Percentiles rank a stretch among this genome's conserved stretches.
These are phyloP conservation scores for Cotesia vestalis DNA, from an alignment of 1,140 invertebrate species.

Conservation along the genomic window DNA sequence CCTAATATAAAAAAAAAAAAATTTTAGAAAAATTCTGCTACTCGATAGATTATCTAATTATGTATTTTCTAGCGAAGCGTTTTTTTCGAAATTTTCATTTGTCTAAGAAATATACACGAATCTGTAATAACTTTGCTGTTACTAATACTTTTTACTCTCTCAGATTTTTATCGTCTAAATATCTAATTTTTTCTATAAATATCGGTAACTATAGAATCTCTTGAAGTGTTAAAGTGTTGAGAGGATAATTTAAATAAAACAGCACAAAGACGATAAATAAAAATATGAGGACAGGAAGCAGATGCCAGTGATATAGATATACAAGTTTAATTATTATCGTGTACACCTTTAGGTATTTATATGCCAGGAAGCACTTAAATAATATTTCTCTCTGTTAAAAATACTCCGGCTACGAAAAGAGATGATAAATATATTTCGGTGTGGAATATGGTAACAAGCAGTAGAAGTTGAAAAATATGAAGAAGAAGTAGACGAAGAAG, in stretches of 20 bases:
- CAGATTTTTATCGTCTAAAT: too few species aligned
- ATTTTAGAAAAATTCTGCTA: too few species aligned
- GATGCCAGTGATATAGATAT: constrained; percentile 41
- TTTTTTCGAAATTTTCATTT: too few species aligned
- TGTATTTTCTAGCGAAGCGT: too few species aligned
- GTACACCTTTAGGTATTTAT: constrained; percentile 60
- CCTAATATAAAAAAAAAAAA: too few species aligned
- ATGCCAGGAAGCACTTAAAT: constrained; percentile 67
- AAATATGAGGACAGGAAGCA: constrained; percentile 27
- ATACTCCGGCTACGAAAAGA: constrained; percentile 37
- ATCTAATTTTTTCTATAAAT: too few species aligned
- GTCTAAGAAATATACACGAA: too few species aligned
- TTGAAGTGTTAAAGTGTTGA: not conserved
- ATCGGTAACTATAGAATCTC: not conserved
- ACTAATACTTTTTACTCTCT: too few species aligned
- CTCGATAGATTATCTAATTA: too few species aligned
- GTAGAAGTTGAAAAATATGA: not conserved
- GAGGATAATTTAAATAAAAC: not conserved
- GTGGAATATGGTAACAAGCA: not conserved
- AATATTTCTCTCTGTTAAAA: constrained; percentile 61
- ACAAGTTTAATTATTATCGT: constrained; percentile 65
- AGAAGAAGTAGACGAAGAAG: not conserved
- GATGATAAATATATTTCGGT: not conserved
- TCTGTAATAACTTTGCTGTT: too few species aligned
- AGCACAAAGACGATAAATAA: constrained; percentile 8